Base-by-base conservation (phyloP, 2,797 vertebrate species). In the Chrysocyon brachyurus region DNA sequence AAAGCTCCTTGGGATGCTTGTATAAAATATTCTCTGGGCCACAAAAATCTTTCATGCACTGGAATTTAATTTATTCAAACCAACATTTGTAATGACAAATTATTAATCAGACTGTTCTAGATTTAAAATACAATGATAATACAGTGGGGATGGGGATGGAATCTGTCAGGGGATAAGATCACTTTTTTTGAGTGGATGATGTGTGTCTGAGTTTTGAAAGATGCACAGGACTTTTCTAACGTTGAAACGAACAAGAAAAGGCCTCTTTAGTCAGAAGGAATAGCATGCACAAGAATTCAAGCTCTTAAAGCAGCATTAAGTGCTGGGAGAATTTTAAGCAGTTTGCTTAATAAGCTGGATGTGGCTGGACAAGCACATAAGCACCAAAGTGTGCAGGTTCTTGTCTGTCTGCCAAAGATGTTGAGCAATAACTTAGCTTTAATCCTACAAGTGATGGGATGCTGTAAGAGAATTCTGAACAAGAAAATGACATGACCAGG, bases 361-460 rank as follows among this genome's bases (percentile, higher is more conserved):
- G 87, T 83, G 79, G 52, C 70, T 90, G 22, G 54, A 83, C 26
- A 96, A 87, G 73, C 85, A 95, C 19, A 6, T 33, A 57, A 31
- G 19, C 70, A 63, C 9, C 28, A 97, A 75, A 83, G 6, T 64
- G 16, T 90, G 90, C 24, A 92, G 26, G 79, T 88, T 95, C 86
- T 64, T 96, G 54, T 64, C 82, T 0, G 14, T 49, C 59, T 96
- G 61, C 79, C 73, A 54, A 83, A 87, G 70, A 73, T 1, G 10
- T 82, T 93, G 57, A 66, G 52, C 64, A 54, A 36, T 54, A 56
- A 91, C 87, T 96, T 86, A 75, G 78, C 72, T 97, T 97, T 97
- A 91, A 92, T 91, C 83, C 36, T 97, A 61, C 61, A 93, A 70
- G 66, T 92, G 57, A 89, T 49, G 46, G 59, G 52, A 94, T 96